These are phyloP conservation scores for Campylorhamphus procurvoides DNA, from an alignment of 2,113 vertebrate species.

Conservation along the genomic window DNA sequence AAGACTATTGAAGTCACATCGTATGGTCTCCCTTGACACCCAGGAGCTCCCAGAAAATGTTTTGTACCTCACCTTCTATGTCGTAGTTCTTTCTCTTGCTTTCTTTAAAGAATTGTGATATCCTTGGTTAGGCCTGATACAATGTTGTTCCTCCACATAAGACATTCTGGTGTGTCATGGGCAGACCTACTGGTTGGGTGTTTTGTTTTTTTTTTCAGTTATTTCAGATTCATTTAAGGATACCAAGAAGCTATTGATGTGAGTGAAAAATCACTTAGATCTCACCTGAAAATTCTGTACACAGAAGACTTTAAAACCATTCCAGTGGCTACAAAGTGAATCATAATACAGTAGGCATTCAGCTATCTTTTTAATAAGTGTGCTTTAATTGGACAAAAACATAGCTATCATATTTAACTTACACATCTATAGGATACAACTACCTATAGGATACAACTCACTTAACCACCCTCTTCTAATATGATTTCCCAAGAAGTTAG, in stretches of 20 bases:
- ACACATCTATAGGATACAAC: not conserved
- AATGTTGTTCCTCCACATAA: not conserved
- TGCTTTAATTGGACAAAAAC: conserved; percentile 20
- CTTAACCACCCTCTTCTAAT: not conserved
- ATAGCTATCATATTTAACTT: not conserved
- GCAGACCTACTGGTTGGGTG: not conserved
- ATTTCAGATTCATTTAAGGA: not conserved
- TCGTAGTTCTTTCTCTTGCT: not conserved
- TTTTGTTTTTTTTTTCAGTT: not conserved
- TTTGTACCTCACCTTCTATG: not conserved
- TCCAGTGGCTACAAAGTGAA: not conserved
- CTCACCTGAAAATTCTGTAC: not conserved
- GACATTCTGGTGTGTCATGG: not conserved
- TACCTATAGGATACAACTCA: not conserved
- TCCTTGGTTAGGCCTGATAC: not conserved
- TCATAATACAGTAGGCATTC: not conserved
- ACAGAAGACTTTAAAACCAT: not conserved
- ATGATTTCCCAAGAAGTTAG: not conserved
- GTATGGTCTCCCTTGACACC: not conserved
- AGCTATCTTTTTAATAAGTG: not conserved
- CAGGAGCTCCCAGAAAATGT: not conserved
- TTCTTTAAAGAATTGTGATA: not conserved
- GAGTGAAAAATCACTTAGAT: not conserved
- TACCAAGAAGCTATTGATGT: not conserved
- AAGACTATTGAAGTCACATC: not conserved